Evolutionary conservation across 2,113 vertebrate genomes (phyloP).

Genomic region (Hyaena hyaena): DNA sequence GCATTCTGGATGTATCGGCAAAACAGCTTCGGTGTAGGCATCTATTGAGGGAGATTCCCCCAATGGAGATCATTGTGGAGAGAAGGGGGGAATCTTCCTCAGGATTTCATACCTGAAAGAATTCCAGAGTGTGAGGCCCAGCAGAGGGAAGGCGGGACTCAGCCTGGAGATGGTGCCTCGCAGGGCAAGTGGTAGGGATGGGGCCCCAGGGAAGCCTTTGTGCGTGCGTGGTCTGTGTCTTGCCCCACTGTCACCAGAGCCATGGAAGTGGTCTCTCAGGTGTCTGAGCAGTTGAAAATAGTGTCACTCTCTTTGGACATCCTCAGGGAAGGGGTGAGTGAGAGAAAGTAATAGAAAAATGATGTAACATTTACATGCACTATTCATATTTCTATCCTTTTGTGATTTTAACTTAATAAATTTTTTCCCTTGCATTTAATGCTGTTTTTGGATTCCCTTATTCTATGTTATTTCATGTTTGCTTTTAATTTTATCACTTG

Average conservation of each 20-base stretch:
- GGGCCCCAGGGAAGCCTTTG: not conserved
- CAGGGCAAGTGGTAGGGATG: not conserved
- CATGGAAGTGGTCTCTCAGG: not conserved
- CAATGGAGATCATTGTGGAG: not conserved
- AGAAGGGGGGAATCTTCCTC: not conserved
- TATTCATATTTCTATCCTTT: not conserved
- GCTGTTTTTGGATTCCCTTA: not conserved
- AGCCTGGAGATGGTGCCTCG: not conserved
- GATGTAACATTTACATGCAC: not conserved
- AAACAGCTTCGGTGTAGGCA: not conserved
- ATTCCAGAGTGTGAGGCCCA: not conserved
- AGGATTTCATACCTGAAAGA: not conserved
- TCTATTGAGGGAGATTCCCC: not conserved
- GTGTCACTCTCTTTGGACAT: not conserved
- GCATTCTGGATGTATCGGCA: not conserved
- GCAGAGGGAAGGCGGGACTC: not conserved
- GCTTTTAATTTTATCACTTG: not conserved
- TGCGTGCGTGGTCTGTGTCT: not conserved
- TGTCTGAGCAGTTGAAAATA: not conserved
- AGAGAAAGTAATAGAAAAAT: not conserved
- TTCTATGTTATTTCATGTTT: not conserved
- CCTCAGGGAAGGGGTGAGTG: not conserved
- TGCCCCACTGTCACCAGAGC: not conserved
- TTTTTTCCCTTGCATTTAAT: not conserved
- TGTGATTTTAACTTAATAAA: not conserved